Percentiles rank a stretch among this genome's conserved stretches.
phyloP scores from a whole-genome alignment of 1,140 invertebrate species.

The Aphaenogaster ashmeadi region DNA sequence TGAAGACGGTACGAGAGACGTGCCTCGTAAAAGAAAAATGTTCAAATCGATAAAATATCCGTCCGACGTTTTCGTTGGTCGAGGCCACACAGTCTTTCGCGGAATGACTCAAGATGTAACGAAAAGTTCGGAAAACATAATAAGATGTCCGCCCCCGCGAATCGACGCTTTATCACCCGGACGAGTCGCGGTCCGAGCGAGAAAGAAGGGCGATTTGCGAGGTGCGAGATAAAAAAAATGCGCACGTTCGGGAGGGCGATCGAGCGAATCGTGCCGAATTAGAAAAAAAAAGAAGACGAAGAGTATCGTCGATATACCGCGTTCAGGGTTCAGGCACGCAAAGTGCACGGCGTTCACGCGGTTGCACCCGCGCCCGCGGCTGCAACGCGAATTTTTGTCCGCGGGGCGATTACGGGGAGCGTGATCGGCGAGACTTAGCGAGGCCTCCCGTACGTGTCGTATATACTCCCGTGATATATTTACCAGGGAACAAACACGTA shows the following conservation, averaged over 20 bases:
- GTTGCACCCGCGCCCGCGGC: not conserved
- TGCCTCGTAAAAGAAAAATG: not conserved
- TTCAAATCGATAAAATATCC: slow-evolving; percentile 11
- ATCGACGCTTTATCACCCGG: not conserved
- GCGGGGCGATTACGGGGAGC: no score
- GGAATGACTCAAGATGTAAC: not conserved
- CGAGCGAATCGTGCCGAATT: not conserved
- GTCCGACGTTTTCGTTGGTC: not conserved
- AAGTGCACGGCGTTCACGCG: not conserved
- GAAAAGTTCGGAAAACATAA: slow-evolving; percentile 7
- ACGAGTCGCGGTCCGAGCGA: not conserved
- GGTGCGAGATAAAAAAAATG: not conserved
- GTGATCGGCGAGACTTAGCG: not conserved
- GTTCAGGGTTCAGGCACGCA: not conserved
- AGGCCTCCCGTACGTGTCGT: not conserved
- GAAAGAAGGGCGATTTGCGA: not conserved
- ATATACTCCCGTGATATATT: slow-evolving; percentile 64
- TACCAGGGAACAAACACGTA: slow-evolving; percentile 69
- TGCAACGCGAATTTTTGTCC: not conserved
- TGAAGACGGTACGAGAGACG: not conserved
- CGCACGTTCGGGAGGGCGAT: not conserved
- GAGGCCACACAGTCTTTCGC: not conserved
- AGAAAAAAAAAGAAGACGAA: slow-evolving; percentile 1
- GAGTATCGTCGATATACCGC: not conserved
- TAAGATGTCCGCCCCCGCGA: not conserved